Base-by-base conservation (phyloP, 2,888 invertebrate genomes). In the Tenodera sinensis region DNA sequence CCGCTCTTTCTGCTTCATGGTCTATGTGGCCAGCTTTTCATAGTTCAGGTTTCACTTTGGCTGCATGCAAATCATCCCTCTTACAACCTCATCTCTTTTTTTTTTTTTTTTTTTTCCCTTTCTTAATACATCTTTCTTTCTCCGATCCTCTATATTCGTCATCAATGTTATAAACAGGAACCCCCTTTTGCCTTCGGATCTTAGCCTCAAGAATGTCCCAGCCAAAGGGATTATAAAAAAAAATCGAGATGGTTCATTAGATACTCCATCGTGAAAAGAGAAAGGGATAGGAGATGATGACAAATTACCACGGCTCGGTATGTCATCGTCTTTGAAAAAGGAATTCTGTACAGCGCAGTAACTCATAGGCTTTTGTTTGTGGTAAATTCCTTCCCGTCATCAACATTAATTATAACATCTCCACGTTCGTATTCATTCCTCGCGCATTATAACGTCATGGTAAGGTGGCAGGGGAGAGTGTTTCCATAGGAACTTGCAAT, bases 321-420 rank as follows among this genome's bases (percentile, higher is more conserved):
- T 71, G 54, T 71, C 54, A 71, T 71, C 54, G 54, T 71, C 54
- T 71, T 71, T 71, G 54, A 20, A 14, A 71, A 20, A 71, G 54
- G 54, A 71, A 71, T 71, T 71, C 54, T 71, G 54, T 71, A 71
- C 54, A 20, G 54, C 15, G 54, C 54, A 71, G 54, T 71, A 71
- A 71, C 54, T 71, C 54, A 71, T 71, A 25, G 54, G 20, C 54
- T 71, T 71, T 71, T 71, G 81, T 87, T 87, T 87, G 30, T 30
- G 87, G 81, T 83, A 83, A 25, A 82, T 30, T 28, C 28, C 87
- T 87, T 34, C 30, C 54, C 83, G 83, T 83, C 87, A 83, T 20
- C 47, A 83, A 87, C 30, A 87, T 87, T 87, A 87, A 87, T 87
- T 87, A 87, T 87, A 30, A 87, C 83, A 83, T 87, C 82, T 81